Percentiles rank a stretch among this genome's conserved stretches.
phyloP scores from a whole-genome alignment of 2,113 vertebrate genomes.

The Blennius ocellaris region DNA sequence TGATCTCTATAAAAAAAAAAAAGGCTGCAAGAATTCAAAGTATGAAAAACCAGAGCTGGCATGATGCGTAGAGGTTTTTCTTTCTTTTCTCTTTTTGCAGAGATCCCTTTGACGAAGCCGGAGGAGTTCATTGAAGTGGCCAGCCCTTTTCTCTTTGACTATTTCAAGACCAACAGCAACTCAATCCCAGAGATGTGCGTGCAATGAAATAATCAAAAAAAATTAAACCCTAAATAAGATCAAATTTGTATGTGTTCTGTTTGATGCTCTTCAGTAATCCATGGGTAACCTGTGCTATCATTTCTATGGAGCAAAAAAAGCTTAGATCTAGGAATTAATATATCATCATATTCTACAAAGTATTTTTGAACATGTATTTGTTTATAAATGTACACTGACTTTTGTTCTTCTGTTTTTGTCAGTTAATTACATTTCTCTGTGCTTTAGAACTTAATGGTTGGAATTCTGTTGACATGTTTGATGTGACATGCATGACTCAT shows the following conservation, averaged over 20 bases:
- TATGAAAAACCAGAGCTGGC: slow-evolving; percentile 38
- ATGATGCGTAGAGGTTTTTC: slow-evolving; percentile 24
- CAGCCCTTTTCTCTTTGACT: slow-evolving; percentile 75
- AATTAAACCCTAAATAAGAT: background rate
- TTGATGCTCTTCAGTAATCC: background rate
- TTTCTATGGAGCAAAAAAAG: background rate
- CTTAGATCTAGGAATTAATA: slow-evolving; percentile 1
- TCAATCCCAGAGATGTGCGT: slow-evolving; percentile 60
- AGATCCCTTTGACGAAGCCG: slow-evolving; percentile 65
- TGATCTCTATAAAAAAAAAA: slow-evolving; percentile 58
- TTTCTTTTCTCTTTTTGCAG: slow-evolving; percentile 56
- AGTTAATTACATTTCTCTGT: background rate
- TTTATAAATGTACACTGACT: too few species aligned
- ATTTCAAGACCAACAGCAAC: slow-evolving; percentile 32
- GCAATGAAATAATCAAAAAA: slow-evolving; percentile 32
- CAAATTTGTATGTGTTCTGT: background rate
- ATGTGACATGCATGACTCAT: slow-evolving; percentile 29
- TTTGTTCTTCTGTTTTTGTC: background rate
- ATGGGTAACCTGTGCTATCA: slow-evolving; percentile 12
- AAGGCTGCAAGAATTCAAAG: slow-evolving; percentile 29
- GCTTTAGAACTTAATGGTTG: background rate
- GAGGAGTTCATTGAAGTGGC: slow-evolving; percentile 77
- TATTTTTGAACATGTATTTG: too few species aligned
- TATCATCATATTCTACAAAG: too few species aligned
- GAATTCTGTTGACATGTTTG: background rate